Base-by-base conservation (phyloP, 2,888 invertebrate genomes). In the Mesochorus sp. region DNA sequence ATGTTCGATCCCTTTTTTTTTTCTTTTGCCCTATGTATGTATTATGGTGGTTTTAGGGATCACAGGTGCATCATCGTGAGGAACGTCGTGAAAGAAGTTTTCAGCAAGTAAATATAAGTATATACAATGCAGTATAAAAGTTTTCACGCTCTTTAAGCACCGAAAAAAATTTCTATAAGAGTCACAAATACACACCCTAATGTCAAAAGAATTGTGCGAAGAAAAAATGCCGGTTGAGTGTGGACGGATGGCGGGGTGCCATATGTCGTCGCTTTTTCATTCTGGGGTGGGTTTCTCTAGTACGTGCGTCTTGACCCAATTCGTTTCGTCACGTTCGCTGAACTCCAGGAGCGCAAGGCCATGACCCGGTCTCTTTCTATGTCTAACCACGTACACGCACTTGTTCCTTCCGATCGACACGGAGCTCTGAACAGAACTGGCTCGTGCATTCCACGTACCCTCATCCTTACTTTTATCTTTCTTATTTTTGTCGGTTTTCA, bases 141-240 rank as follows among this genome's bases (percentile, higher is more conserved):
- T 78, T 78, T 78, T 78, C 78, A 78, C 70, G 78, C 74, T 74
- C 59, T 74, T 78, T 78, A 78, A 59, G 68, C 78, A 73, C 49
- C 34, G n/a, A 31, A 47, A 74, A 47, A 24, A n/a, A 68, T 6
- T 28, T n/a, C 39, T 26, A 26, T 24, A n/a, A n/a, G n/a, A n/a
- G n/a, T 1, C n/a, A 31, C 31, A 12, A 2, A 49, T 62, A 24
- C 12, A 19, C 5, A 47, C 12, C 53, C 37, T 5, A 3, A 14
- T 5, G 14, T 42, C 24, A 17, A 6, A 14, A 6, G 5, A 31
- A 55, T 47, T 8, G 21, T 21, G 47, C 24, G 51, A 70, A 44
- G 21, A 59, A 57, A n/a, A 34, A 21, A 44, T 61, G 39, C 17
- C 51, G 21, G 47, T 61, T 61, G 61, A 57, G 55, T 49, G 78